These are phyloP conservation scores for Myripristis jacobus DNA, from an alignment of 2,797 vertebrate species.

Conservation along the genomic window DNA sequence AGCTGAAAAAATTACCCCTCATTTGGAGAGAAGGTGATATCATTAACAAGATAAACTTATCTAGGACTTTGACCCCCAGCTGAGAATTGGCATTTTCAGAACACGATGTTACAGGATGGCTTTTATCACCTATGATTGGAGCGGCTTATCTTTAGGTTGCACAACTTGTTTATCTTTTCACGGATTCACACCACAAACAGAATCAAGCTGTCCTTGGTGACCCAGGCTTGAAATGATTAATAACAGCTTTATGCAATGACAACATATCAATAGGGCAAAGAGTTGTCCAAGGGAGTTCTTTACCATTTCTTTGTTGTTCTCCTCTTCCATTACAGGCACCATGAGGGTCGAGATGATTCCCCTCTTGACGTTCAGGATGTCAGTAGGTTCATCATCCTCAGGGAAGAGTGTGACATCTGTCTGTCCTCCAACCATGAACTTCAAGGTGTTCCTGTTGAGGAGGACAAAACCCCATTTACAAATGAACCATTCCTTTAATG, in stretches of 20 bases:
- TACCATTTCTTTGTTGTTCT: slow-evolving; percentile 78
- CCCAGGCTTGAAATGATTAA: slow-evolving; percentile 40
- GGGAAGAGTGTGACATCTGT: slow-evolving; percentile 85
- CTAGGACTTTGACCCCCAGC: slow-evolving; percentile 74
- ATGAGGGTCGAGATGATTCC: slow-evolving; percentile 92
- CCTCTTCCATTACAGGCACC: slow-evolving; percentile 84
- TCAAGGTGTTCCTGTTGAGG: slow-evolving; percentile 76
- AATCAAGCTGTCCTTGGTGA: slow-evolving; percentile 11
- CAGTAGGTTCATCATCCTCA: slow-evolving; percentile 84
- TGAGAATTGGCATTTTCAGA: slow-evolving; percentile 44
- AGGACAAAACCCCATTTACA: slow-evolving; percentile 36
- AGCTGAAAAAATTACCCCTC: slow-evolving; percentile 41
- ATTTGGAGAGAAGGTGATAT: slow-evolving; percentile 57
- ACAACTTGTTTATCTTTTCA: slow-evolving; percentile 68
- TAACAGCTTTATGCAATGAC: slow-evolving; percentile 8
- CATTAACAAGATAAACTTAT: slow-evolving; percentile 73
- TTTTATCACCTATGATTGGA: slow-evolving; percentile 64
- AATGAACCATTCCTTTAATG: neutral
- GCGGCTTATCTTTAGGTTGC: slow-evolving; percentile 75
- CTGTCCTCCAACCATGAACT: slow-evolving; percentile 78
- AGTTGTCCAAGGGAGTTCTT: neutral
- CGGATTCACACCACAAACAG: slow-evolving; percentile 39
- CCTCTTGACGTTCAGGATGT: slow-evolving; percentile 94
- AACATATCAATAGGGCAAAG: slow-evolving; percentile 19
- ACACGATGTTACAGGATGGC: slow-evolving; percentile 56